phyloP scores from a whole-genome alignment of 2,113 vertebrate species.

The Verasper variegatus region DNA sequence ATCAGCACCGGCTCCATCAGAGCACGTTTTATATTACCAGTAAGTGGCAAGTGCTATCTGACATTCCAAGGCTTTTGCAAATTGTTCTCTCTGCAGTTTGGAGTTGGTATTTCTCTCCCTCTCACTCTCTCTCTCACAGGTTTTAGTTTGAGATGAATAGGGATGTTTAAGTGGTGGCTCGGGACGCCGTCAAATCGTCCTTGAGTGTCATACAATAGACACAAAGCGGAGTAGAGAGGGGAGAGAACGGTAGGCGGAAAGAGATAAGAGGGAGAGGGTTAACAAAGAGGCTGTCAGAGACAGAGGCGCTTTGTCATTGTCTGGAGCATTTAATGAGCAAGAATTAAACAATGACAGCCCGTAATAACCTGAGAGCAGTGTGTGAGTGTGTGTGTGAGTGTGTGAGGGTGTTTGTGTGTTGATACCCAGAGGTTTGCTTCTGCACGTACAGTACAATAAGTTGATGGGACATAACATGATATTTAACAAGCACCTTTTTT shows the following conservation, averaged over 20 bases:
- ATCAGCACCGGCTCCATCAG: conserved; percentile 57
- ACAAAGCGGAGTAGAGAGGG: conserved; percentile 65
- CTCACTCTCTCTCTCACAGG: conserved; percentile 34
- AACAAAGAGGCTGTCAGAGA: conserved; percentile 74
- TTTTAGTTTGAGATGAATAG: conserved; percentile 72
- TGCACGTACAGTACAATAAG: background rate
- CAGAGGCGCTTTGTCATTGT: conserved; percentile 78
- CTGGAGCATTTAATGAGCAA: conserved; percentile 79
- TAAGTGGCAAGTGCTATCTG: conserved; percentile 63
- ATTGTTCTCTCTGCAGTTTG: conserved; percentile 57
- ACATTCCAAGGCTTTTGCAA: conserved; percentile 69
- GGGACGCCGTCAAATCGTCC: conserved; percentile 72
- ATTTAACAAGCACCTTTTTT: background rate
- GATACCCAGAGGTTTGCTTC: conserved; percentile 19
- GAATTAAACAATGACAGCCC: conserved; percentile 81
- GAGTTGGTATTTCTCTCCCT: conserved; percentile 56
- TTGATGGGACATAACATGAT: conserved; percentile 28
- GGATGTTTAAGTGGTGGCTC: conserved; percentile 76
- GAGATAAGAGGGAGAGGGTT: conserved; percentile 75
- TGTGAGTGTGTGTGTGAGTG: conserved; percentile 13
- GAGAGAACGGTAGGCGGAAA: conserved; percentile 64
- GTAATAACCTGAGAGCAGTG: conserved; percentile 76
- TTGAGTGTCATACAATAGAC: conserved; percentile 76
- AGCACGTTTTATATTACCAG: conserved; percentile 61
- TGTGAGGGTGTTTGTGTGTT: conserved; percentile 25